Percentiles rank a stretch among this genome's conserved stretches.
Evolutionary conservation across 2,113 vertebrate species (phyloP).

Genomic region (Forbesichthys agassizii): DNA sequence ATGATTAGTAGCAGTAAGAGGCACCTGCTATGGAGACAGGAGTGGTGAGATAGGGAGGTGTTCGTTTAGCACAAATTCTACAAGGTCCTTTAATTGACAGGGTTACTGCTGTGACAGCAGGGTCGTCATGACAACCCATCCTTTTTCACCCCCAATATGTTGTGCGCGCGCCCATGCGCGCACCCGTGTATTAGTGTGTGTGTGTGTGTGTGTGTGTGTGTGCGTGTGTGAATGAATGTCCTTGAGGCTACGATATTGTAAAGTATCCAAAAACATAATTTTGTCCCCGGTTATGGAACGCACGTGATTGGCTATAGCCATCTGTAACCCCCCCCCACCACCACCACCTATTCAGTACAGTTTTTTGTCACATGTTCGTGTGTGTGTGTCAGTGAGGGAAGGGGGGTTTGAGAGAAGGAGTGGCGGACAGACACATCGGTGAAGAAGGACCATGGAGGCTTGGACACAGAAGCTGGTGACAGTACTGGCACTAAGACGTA

Average conservation of each 20-base stretch:
- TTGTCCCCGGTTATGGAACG: background rate
- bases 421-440: no score
- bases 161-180: background rate
- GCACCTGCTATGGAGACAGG: background rate
- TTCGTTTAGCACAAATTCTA: background rate
- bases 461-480: no score
- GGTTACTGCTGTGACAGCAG: constrained; percentile 28
- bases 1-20: background rate
- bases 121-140: constrained; percentile 54
- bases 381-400: no score
- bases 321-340: background rate
- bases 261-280: background rate
- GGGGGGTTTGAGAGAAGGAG: no score
- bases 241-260: constrained; percentile 2
- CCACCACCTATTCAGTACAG: background rate
- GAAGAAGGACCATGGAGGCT: no score
- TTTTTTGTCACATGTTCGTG: no score
- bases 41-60: background rate
- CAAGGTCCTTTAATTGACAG: constrained; percentile 24
- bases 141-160: constrained; percentile 17
- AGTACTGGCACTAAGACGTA: no score
- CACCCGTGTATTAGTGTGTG: background rate
- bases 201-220: constrained; percentile 1
- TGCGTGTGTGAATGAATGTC: background rate
- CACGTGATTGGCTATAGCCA: background rate